Percentiles rank a stretch among this genome's conserved stretches.
phyloP scores from a whole-genome alignment of 2,888 invertebrate genomes.

The Tetragnatha montana region DNA sequence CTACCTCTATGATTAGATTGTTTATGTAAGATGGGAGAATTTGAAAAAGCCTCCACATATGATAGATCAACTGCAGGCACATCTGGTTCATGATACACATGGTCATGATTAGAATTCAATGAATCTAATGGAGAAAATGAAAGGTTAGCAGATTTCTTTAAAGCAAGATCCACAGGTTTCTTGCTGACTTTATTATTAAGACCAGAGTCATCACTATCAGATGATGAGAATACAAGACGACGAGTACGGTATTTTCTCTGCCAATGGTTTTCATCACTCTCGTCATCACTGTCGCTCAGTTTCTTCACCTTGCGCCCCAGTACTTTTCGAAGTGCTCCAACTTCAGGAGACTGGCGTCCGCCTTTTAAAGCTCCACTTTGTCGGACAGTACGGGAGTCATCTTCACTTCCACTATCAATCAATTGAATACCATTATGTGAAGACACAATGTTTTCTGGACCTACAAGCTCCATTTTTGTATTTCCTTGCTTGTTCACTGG shows the following conservation, averaged over 20 bases:
- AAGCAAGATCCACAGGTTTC: not conserved
- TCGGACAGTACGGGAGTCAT: slow-evolving; percentile 32
- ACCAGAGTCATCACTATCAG: slow-evolving; percentile 58
- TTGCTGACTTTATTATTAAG: not conserved
- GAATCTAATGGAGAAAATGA: slow-evolving; percentile 18
- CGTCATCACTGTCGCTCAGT: slow-evolving; percentile 52
- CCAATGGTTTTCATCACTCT: slow-evolving; percentile 21
- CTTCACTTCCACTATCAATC: slow-evolving; percentile 62
- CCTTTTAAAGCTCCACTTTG: slow-evolving; percentile 65
- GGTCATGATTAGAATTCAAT: slow-evolving; percentile 2
- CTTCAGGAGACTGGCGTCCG: slow-evolving; percentile 48
- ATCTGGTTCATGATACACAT: not conserved
- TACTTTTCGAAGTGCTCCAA: not conserved
- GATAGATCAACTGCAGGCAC: not conserved
- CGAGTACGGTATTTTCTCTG: slow-evolving; percentile 22
- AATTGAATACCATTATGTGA: slow-evolving; percentile 23
- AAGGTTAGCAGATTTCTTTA: slow-evolving; percentile 25
- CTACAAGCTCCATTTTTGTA: not conserved
- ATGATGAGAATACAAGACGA: slow-evolving; percentile 45
- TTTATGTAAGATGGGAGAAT: not conserved
- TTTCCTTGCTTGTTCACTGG: not conserved
- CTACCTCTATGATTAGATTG: slow-evolving; percentile 7
- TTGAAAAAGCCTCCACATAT: not conserved
- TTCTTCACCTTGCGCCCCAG: slow-evolving; percentile 48
- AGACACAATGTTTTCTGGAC: slow-evolving; percentile 2